Evolutionary conservation across 2,797 vertebrate genomes (phyloP).

Genomic region (Amazona finschi): DNA sequence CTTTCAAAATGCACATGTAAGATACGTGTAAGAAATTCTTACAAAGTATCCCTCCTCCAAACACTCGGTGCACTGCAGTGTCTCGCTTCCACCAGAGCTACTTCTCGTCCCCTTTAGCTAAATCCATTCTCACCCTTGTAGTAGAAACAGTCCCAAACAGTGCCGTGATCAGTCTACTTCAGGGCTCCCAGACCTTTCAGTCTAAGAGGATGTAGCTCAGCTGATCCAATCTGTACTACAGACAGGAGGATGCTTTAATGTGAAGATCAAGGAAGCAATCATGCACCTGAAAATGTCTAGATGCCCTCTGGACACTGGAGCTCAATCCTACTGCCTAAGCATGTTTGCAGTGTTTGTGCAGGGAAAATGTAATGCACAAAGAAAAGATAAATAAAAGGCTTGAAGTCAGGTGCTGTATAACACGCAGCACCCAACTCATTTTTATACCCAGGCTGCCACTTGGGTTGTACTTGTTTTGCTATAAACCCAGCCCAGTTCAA

Average conservation of each 20-base stretch:
- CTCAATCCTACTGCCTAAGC: neutral
- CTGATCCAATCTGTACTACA: neutral
- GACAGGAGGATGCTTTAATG: neutral
- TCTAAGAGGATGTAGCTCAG: neutral
- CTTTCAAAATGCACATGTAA: rapidly evolving
- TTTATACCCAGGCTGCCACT: neutral
- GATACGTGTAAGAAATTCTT: neutral
- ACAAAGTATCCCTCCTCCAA: rapidly evolving
- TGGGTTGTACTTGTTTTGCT: neutral
- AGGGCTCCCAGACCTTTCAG: neutral
- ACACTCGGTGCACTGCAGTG: rapidly evolving
- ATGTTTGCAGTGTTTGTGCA: neutral
- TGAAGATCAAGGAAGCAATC: neutral
- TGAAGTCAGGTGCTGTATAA: neutral
- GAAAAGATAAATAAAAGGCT: neutral
- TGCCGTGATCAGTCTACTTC: neutral
- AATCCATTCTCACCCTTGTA: neutral
- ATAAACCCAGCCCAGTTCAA: neutral
- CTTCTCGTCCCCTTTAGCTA: neutral
- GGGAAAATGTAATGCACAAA: neutral
- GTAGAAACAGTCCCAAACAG: neutral
- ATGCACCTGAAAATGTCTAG: neutral
- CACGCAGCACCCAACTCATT: rapidly evolving
- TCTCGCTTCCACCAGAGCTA: rapidly evolving
- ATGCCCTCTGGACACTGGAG: neutral